Base-by-base conservation (phyloP, 1,140 invertebrate species). In the Scylla paramamosain region DNA sequence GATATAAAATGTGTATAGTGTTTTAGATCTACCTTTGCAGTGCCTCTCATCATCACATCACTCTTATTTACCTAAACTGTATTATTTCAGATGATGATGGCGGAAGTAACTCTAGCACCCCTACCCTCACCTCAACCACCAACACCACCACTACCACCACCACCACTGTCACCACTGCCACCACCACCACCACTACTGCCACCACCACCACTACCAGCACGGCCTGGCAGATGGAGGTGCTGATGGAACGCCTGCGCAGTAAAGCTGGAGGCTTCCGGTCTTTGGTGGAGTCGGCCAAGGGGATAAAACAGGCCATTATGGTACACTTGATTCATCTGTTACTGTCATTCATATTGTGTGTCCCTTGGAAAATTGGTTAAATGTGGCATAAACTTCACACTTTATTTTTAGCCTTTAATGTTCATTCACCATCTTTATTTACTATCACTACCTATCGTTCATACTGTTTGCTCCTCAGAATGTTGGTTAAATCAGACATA, bases 201-300 rank as follows among this genome's bases (percentile, higher is more conserved):
- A 95, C 93, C 77, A 93, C 91, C 14, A 93, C 91, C 83, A 93
- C 86, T 14, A 91, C 92, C 31, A 96, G 95, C 82, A 95, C 93
- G 12, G 95, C 93, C 31, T 96, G 96, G 96, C 96, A 97, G 95
- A 98, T 98, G 97, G 98, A 98, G 97, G 97, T 98, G 94, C 97
- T 99, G 59, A 99, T 99, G 98, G 98, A 99, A 96, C 98, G 98
- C 96, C 97, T 99, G n/a, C 97, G 98, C 87, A 98, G 98, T 14
- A 98, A 98, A 97, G 97, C 98, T 96, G 97, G 97, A 0, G 98
- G 98, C 96, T 98, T 98, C 96, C 99, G 98, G 97, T 98, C 98
- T 59, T 98, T 99, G 96, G 97, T 97, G 48, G 99, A 99, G 97
- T 98, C 98, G 96, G 98, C 98, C 10, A 99, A 99, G 97, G 98